These are phyloP conservation scores for Aleiodes testaceus DNA, from an alignment of 2,888 invertebrate species.

Conservation along the genomic window DNA sequence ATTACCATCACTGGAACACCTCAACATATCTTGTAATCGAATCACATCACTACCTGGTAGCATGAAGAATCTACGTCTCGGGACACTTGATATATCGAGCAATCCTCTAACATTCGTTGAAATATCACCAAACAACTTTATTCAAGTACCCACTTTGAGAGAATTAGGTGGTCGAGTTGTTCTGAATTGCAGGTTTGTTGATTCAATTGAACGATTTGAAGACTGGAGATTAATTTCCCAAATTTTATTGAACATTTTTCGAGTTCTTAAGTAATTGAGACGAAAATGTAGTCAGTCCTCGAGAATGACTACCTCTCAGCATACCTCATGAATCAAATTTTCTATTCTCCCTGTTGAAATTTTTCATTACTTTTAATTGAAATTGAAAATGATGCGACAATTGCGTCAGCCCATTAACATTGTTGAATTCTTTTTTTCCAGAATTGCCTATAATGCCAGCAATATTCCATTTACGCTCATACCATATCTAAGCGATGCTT, in stretches of 20 bases:
- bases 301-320: too few species aligned
- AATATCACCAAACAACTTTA: conserved; percentile 52
- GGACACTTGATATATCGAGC: conserved; percentile 76
- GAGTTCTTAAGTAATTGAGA: not conserved
- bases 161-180: conserved; percentile 76
- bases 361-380: too few species aligned
- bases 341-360: too few species aligned
- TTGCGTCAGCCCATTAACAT: not conserved
- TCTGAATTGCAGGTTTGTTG: conserved; percentile 70
- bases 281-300: too few species aligned
- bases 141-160: conserved; percentile 75
- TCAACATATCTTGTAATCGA: conserved; percentile 76
- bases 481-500: conserved; percentile 77
- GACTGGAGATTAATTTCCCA: not conserved
- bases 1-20: conserved; percentile 73
- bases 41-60: conserved; percentile 77
- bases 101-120: conserved; percentile 18
- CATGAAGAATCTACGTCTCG: conserved; percentile 75
- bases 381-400: too few species aligned
- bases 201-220: conserved; percentile 32
- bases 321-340: too few species aligned
- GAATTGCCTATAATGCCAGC: conserved; percentile 76
- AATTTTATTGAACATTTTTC: not conserved
- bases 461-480: conserved; percentile 78
- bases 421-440: conserved; percentile 55